These are phyloP conservation scores for Oscheius myriophilus DNA, from an alignment of 2,888 invertebrate species.

Conservation along the genomic window DNA sequence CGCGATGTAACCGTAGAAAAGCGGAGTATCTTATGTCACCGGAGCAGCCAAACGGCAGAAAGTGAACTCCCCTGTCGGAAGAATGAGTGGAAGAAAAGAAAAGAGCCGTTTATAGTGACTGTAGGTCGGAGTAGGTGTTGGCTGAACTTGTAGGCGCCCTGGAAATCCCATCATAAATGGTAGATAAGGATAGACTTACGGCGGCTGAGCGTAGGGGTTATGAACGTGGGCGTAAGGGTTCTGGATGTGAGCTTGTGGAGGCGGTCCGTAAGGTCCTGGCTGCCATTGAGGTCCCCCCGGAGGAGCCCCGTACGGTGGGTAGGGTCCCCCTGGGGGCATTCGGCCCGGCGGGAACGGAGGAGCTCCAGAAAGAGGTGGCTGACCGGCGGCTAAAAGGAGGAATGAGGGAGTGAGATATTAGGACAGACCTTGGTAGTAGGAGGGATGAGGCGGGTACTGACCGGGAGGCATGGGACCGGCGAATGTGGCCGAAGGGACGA, in stretches of 20 bases:
- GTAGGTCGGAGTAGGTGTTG: constrained; percentile 27
- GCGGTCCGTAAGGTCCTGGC: constrained; percentile 10
- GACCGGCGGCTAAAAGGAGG: not conserved
- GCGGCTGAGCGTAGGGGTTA: constrained; percentile 29
- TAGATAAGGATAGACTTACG: not conserved
- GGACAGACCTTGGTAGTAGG: constrained; percentile 27
- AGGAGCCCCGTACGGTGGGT: constrained; percentile 13
- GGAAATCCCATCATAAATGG: not conserved
- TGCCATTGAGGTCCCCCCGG: constrained; percentile 21
- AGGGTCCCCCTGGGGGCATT: constrained; percentile 21
- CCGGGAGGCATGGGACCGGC: constrained; percentile 3
- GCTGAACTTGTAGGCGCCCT: constrained; percentile 22
- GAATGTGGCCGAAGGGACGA: not conserved
- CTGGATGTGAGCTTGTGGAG: constrained; percentile 1
- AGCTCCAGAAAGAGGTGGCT: constrained; percentile 16
- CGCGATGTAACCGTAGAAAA: constrained; percentile 13
- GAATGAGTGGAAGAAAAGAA: constrained; percentile 3
- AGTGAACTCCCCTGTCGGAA: not conserved
- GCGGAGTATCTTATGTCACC: constrained; percentile 8
- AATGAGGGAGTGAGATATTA: not conserved
- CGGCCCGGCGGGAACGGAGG: constrained; percentile 7
- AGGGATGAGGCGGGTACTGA: constrained; percentile 11
- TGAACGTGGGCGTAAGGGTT: constrained; percentile 33
- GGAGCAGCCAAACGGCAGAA: not conserved
- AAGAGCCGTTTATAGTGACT: constrained; percentile 20